Percentiles rank a stretch among this genome's conserved stretches.
Conservation (phyloP, 2,797 vertebrate species). For the Galagoides demidoff region DNA sequence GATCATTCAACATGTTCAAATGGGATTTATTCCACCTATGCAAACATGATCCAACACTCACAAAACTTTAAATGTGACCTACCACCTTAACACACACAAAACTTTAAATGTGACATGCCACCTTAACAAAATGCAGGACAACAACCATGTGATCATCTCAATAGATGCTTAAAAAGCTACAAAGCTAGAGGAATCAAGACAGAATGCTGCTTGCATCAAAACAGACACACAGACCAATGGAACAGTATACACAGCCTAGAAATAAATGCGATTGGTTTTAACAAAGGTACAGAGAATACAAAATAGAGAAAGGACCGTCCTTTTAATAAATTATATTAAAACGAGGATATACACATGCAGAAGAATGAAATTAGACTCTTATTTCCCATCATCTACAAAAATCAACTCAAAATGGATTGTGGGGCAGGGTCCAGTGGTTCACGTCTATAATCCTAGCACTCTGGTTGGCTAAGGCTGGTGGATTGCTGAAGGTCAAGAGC, state of each 20-base stretch:
- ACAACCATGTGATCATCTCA: background rate
- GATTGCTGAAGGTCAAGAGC: no score
- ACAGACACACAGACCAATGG: background rate
- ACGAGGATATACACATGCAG: background rate
- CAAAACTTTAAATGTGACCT: background rate
- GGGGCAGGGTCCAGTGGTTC: no score
- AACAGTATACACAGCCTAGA: background rate
- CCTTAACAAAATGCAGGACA: background rate
- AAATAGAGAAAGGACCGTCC: background rate
- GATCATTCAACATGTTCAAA: background rate
- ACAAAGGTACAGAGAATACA: background rate
- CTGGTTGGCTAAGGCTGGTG: no score
- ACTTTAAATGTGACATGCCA: background rate
- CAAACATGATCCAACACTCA: background rate
- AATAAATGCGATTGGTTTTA: background rate
- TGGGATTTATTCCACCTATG: background rate
- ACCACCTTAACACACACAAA: background rate
- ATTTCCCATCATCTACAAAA: background rate
- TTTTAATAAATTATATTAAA: background rate
- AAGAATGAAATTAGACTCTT: background rate
- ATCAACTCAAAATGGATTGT: background rate
- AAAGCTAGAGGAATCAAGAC: background rate
- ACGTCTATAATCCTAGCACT: no score
- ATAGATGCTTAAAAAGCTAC: background rate
- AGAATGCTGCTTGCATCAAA: background rate